Base-by-base conservation (phyloP, 2,888 invertebrate species). In the Nycteola revayana region DNA sequence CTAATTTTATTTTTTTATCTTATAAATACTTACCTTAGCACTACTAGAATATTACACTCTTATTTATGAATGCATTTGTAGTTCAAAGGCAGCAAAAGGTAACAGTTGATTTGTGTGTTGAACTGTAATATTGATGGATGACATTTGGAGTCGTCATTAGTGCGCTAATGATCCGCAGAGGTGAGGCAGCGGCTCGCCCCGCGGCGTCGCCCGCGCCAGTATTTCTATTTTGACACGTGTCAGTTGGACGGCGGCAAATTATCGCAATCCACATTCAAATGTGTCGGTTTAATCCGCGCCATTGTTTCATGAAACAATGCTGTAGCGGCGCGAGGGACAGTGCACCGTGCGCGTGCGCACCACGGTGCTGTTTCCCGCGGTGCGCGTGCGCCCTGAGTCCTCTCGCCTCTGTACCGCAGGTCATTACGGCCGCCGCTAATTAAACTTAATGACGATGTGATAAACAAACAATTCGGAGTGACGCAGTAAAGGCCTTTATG, bases 401-500 rank as follows among this genome's bases (percentile, higher is more conserved):
- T 14, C 10, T 21, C 23, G 23, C 33, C 10, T 21, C 25, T 27
- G 36, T 28, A 29, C 21, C 25, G 9, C 35, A 29, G 38, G 41
- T 55, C 44, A 48, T 49, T 45, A 40, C 29, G 49, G 47, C 45
- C 40, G 42, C 46, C 46, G 41, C 71, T 79, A 72, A 79, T 79
- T 76, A 80, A 68, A 68, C 44, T 51, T 53, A 58, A 71, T 78
- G 78, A 78, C 74, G 60, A 39, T 55, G 55, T 64, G 62, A 65
- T 63, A 66, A 70, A 75, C 75, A 71, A 71, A 75, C 77, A 68
- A 54, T 63, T 60, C 10, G 6, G 9, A 7, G 1, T 7, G 9
- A 9, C 0, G 8, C 6, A 2, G 14, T 9, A n/a, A 2, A n/a
- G 3, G 18, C n/a, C 9, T 26, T 28, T 25, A 36, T 36, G 18